phyloP scores from a whole-genome alignment of 2,888 invertebrate genomes.

The Hesperia comma region DNA sequence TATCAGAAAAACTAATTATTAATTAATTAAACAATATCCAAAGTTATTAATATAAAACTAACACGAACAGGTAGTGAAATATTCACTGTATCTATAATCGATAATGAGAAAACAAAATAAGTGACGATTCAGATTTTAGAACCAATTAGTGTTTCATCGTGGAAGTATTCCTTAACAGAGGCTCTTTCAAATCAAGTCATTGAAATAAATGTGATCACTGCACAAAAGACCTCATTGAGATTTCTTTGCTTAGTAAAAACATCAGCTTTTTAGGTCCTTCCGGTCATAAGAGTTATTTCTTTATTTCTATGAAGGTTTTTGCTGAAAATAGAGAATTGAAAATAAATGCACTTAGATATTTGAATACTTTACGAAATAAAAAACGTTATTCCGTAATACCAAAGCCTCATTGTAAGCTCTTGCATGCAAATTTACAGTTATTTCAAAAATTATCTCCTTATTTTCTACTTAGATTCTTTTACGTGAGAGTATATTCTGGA shows the following conservation, averaged over 20 bases:
- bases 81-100: neutral
- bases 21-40: too few relatives aligned
- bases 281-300: slow-evolving; percentile 22
- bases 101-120: neutral
- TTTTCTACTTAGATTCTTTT: neutral
- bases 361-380: neutral
- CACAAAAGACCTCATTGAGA: slow-evolving; percentile 20
- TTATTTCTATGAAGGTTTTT: slow-evolving; percentile 19
- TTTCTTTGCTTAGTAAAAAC: slow-evolving; percentile 24
- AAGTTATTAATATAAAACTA: too few relatives aligned
- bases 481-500: neutral
- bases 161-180: slow-evolving; percentile 16
- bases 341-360: slow-evolving; percentile 11
- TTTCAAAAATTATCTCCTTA: too few relatives aligned
- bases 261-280: slow-evolving; percentile 11
- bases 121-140: neutral
- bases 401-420: neutral
- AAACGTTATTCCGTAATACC: neutral
- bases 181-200: slow-evolving; percentile 19
- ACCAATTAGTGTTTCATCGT: neutral
- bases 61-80: too few relatives aligned
- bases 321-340: slow-evolving; percentile 24
- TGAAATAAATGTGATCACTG: slow-evolving; percentile 23
- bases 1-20: too few relatives aligned
- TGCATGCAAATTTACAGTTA: too few relatives aligned